A percentile compares a stretch with the other conserved stretches of the same genome.
phyloP scores from a whole-genome alignment of 2,797 vertebrate genomes.

The Trichosurus vulpecula region DNA sequence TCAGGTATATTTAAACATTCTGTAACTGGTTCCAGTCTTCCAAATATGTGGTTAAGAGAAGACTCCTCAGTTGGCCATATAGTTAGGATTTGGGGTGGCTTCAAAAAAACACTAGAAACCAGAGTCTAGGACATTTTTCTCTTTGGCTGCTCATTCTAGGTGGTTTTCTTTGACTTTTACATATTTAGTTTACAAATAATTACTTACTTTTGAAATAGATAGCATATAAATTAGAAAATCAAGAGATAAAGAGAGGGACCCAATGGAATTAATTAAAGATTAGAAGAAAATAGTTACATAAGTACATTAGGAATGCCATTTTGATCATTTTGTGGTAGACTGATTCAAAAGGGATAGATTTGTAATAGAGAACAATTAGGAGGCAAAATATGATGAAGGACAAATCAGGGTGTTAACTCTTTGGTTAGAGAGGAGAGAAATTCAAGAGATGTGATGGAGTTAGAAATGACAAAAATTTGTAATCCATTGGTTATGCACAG shows the following conservation, averaged over 20 bases:
- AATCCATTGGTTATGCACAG: background rate
- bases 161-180: background rate
- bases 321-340: background rate
- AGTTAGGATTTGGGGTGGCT: background rate
- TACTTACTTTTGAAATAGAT: background rate
- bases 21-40: background rate
- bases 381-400: background rate
- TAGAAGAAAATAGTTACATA: background rate
- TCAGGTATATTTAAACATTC: background rate
- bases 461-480: background rate
- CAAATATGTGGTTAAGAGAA: background rate
- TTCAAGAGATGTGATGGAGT: background rate
- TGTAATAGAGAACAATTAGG: background rate
- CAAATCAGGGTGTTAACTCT: background rate
- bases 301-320: background rate
- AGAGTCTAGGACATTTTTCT: background rate
- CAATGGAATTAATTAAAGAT: background rate
- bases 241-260: background rate
- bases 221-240: background rate
- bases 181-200: background rate
- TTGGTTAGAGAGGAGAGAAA: background rate
- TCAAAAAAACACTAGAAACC: background rate
- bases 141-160: background rate
- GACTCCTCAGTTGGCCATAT: background rate
- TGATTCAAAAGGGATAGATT: background rate